Percentiles rank a stretch among this genome's conserved stretches.
phyloP scores from a whole-genome alignment of 2,113 vertebrate genomes.

The Chloebia gouldiae region DNA sequence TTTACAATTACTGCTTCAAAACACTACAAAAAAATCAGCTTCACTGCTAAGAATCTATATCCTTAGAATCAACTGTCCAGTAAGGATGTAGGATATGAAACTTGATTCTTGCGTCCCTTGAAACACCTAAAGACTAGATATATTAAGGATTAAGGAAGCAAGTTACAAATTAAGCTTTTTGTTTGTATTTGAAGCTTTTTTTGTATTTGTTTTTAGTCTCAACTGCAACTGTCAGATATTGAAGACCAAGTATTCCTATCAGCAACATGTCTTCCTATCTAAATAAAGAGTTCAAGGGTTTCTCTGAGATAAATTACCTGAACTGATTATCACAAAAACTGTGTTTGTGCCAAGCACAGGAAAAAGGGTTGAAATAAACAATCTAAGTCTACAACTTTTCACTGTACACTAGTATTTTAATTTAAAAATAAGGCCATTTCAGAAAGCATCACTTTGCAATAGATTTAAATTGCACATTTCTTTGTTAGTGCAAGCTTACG shows the following conservation, averaged over 20 bases:
- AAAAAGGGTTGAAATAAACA: not conserved
- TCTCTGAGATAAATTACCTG: not conserved
- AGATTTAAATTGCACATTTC: not conserved
- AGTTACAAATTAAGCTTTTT: not conserved
- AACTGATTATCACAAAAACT: not conserved
- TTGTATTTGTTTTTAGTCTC: not conserved
- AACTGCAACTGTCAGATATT: not conserved
- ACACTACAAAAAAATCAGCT: not conserved
- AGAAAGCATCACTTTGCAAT: not conserved
- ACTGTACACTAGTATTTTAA: not conserved
- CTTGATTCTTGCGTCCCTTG: not conserved
- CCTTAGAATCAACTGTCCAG: not conserved
- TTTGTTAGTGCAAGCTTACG: not conserved
- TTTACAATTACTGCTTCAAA: not conserved
- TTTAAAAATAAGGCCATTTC: not conserved
- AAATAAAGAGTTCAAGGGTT: not conserved
- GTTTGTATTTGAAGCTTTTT: not conserved
- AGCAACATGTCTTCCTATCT: not conserved
- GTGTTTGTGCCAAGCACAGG: not conserved
- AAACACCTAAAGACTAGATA: not conserved
- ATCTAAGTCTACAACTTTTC: not conserved
- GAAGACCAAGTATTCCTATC: not conserved
- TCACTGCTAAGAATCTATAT: not conserved
- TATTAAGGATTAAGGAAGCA: not conserved
- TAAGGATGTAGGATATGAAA: not conserved